A percentile compares a stretch with the other conserved stretches of the same genome.
Conservation (phyloP, 2,888 invertebrate species). For the Stenodema calcarata region DNA sequence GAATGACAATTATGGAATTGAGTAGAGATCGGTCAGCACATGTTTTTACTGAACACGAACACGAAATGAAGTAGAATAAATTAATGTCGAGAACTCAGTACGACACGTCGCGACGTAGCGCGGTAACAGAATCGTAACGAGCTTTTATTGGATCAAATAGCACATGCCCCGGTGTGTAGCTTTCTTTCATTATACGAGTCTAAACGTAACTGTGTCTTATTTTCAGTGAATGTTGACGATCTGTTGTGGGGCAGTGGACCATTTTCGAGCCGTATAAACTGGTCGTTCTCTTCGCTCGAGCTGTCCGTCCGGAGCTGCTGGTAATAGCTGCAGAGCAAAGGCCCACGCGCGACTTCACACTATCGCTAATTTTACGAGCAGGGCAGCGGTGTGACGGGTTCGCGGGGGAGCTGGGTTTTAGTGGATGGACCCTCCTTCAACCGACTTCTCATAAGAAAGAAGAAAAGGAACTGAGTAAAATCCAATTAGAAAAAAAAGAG, state of each 20-base stretch:
- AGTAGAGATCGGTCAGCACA: too few species aligned
- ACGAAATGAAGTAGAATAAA: too few species aligned
- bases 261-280: not conserved
- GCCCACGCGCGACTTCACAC: slow-evolving; percentile 34
- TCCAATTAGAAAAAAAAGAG: not conserved
- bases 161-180: too few species aligned
- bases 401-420: too few species aligned
- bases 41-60: too few species aligned
- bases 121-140: too few species aligned
- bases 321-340: not conserved
- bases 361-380: slow-evolving; percentile 28
- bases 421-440: not conserved
- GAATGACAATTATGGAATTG: too few species aligned
- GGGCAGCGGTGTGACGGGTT: not conserved
- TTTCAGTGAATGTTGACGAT: not conserved
- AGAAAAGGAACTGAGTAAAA: not conserved
- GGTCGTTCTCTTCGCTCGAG: not conserved
- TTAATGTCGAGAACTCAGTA: too few species aligned
- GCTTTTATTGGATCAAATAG: too few species aligned
- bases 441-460: not conserved
- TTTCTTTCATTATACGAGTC: too few species aligned
- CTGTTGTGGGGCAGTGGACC: not conserved
- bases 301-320: not conserved
- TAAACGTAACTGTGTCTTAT: not conserved
- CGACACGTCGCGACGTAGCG: too few species aligned